Evolutionary conservation across 2,113 vertebrate species (phyloP), one percentile per base, ranked within the genome.

Genomic region (Heterotilapia buettikoferi): DNA sequence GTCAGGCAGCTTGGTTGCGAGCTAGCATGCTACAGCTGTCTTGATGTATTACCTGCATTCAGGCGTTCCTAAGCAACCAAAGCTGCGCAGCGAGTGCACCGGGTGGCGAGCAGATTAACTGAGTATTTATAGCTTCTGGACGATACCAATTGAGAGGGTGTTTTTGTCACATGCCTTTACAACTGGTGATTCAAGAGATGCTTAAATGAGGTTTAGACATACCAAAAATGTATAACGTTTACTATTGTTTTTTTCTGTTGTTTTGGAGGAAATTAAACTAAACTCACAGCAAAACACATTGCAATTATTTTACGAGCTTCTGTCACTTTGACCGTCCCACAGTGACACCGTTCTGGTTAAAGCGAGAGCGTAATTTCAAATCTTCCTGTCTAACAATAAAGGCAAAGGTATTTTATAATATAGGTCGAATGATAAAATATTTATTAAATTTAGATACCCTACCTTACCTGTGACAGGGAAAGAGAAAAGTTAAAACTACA

Each of bases 31-130:
- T 95, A 90, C 94, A 90, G 89, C 90, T 90, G 90, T 92, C 88
- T 86, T 91, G 92, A 92, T 94, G 93, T 59, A 88, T 94, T 96
- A 96, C 96, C 96, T 96, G 93, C 92, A 4, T 93, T 91, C 84
- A 12, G 78, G 5, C 92, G 92, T 96, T 96, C 95, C 96, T 96
- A 95, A 95, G 95, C 96, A 96, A 96, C 96, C 95, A 86, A 90
- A 91, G 93, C 95, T 59, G 92, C 91, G 93, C 91, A 84, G 87
- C 50, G 50, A 83, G 66, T 38, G 91, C 91, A 83, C 84, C 85
- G 82, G 84, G 18, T 24, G 10, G 66, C 12, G 7, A 2, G 19
- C 21, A 9, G 86, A 13, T 76, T 26, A 38, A 76, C 80, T 4
- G 76, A 24, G 76, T 86, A 94, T 95, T 93, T 96, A 96, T 96